Percentiles rank a stretch among this genome's conserved stretches.
phyloP scores from a whole-genome alignment of 1,140 invertebrate genomes.

The Muscidifurax raptorellus region DNA sequence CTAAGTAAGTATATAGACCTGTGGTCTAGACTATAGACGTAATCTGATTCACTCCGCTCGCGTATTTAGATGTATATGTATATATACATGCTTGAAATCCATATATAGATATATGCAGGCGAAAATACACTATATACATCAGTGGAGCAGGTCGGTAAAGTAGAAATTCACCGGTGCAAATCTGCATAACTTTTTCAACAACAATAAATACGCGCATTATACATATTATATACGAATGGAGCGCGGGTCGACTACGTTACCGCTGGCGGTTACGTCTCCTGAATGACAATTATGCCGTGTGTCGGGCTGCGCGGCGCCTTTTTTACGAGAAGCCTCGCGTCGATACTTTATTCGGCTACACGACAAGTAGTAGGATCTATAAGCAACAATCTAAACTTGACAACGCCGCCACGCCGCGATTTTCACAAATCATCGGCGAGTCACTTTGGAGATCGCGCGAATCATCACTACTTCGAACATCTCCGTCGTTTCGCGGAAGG shows the following conservation, averaged over 20 bases:
- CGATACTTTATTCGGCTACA: neutral
- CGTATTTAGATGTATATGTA: no score
- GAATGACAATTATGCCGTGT: neutral
- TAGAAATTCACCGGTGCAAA: no score
- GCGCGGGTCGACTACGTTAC: neutral
- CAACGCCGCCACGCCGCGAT: constrained; percentile 22
- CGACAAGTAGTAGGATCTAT: neutral
- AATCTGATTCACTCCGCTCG: no score
- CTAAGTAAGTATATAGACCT: no score
- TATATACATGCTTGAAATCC: no score
- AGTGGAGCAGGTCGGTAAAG: no score
- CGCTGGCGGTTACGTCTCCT: neutral
- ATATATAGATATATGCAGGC: no score
- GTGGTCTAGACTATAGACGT: no score
- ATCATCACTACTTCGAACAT: neutral
- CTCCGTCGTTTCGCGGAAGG: neutral
- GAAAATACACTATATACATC: no score
- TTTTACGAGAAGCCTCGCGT: neutral
- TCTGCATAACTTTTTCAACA: no score
- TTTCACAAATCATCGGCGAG: constrained; percentile 10
- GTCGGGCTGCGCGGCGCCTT: neutral
- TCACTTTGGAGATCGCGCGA: constrained; percentile 1
- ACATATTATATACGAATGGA: neutral
- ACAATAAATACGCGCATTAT: no score
- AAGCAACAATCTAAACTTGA: constrained; percentile 14